A percentile compares a stretch with the other conserved stretches of the same genome.
Conservation (phyloP, 37 sponge, comb jelly and placozoan genomes). For the Lycopodina hypogea region DNA sequence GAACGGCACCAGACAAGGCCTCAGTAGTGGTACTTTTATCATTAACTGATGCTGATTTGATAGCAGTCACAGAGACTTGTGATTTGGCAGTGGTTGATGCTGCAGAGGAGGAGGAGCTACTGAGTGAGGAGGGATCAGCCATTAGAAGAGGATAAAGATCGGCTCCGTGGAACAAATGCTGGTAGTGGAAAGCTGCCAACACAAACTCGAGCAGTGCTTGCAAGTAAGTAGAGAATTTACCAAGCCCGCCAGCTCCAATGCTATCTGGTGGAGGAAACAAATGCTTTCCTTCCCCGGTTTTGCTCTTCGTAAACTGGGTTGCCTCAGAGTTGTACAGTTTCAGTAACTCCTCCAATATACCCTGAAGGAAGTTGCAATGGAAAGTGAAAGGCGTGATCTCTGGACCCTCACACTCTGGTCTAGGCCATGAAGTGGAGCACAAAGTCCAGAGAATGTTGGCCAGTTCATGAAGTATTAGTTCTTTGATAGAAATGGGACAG, state of each 20-base stretch:
- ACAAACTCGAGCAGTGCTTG: constrained; percentile 71
- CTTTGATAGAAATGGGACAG: constrained; percentile 50
- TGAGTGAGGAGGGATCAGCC: neutral
- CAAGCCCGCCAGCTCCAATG: constrained; percentile 44
- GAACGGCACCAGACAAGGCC: neutral
- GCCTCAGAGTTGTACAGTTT: constrained; percentile 58
- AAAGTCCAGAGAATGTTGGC: constrained; percentile 57
- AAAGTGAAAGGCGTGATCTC: constrained; percentile 5
- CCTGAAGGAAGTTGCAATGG: constrained; percentile 38
- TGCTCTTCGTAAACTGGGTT: constrained; percentile 14
- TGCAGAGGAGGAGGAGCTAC: neutral
- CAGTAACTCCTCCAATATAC: constrained; percentile 51
- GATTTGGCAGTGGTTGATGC: neutral
- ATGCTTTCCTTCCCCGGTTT: neutral
- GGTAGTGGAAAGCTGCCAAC: constrained; percentile 35
- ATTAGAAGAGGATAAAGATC: neutral
- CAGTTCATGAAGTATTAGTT: constrained; percentile 51
- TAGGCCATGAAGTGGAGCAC: neutral
- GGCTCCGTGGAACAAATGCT: constrained; percentile 18
- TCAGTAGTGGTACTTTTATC: neutral
- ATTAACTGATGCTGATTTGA: neutral
- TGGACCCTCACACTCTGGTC: neutral
- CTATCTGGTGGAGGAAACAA: constrained; percentile 53
- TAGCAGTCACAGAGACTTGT: neutral
- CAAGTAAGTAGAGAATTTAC: constrained; percentile 80